phyloP scores from a whole-genome alignment of 2,888 invertebrate genomes.

The Stratiomys singularior region DNA sequence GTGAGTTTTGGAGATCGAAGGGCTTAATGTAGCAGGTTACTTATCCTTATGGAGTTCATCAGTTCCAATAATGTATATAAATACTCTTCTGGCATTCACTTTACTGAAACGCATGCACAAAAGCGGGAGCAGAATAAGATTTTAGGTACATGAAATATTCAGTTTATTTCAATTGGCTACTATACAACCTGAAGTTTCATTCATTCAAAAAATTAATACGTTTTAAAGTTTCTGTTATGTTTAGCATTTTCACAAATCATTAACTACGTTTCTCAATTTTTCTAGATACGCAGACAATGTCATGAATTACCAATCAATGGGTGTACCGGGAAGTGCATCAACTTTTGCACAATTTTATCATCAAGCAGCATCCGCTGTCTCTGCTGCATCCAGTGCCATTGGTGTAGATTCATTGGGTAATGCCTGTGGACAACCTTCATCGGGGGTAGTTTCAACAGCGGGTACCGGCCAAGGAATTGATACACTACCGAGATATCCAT shows the following conservation, averaged over 20 bases:
- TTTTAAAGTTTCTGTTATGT: too few species aligned
- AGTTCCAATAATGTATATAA: too few species aligned
- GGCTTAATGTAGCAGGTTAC: too few species aligned
- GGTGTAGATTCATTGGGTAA: constrained; percentile 82
- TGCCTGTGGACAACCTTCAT: constrained; percentile 79
- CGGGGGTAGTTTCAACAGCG: constrained; percentile 68
- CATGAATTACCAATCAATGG: constrained; percentile 67
- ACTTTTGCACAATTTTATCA: constrained; percentile 87
- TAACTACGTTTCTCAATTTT: constrained; percentile 51
- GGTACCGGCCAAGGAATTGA: constrained; percentile 86
- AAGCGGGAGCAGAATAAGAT: too few species aligned
- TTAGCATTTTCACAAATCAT: not conserved
- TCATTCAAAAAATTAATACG: too few species aligned
- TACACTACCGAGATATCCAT: constrained; percentile 87
- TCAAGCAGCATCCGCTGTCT: constrained; percentile 78
- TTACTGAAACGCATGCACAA: too few species aligned
- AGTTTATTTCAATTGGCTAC: too few species aligned
- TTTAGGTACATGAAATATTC: too few species aligned
- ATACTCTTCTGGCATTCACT: too few species aligned
- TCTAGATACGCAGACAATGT: constrained; percentile 66
- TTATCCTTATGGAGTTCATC: too few species aligned
- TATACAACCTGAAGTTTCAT: too few species aligned
- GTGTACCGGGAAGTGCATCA: constrained; percentile 65
- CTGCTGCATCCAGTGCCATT: constrained; percentile 80
- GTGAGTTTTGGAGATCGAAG: too few species aligned